Evolutionary conservation across 2,797 vertebrate species (phyloP).

Genomic region (Labeo calbasu): DNA sequence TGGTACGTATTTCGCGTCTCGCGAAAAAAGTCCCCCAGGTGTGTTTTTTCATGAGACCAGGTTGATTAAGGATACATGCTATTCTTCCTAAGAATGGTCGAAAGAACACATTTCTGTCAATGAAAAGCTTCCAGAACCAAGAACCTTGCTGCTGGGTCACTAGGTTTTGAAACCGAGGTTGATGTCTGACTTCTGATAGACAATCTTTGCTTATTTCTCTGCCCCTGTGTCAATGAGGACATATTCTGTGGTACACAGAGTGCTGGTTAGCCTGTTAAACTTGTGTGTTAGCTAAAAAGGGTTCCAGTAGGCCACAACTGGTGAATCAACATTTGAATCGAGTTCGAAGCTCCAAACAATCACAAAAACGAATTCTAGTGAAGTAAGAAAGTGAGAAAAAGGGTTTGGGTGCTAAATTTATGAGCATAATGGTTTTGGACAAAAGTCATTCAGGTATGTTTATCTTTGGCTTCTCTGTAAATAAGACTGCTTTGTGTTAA

Average conservation of each 20-base stretch:
- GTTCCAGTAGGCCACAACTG: not conserved
- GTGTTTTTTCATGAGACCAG: too few species aligned
- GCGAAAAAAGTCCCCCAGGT: too few species aligned
- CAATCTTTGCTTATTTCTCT: not conserved
- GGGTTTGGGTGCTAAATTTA: slow-evolving; percentile 46
- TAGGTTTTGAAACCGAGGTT: too few species aligned
- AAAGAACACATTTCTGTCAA: too few species aligned
- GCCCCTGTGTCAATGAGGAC: not conserved
- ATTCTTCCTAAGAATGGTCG: too few species aligned
- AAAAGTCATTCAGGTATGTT: slow-evolving; percentile 65
- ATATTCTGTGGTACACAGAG: not conserved
- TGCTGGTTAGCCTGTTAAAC: not conserved
- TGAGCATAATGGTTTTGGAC: slow-evolving; percentile 61
- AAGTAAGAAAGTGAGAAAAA: slow-evolving; percentile 29
- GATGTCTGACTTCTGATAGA: too few species aligned
- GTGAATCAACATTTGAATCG: slow-evolving; percentile 6
- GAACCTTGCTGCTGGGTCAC: too few species aligned
- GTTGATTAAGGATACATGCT: too few species aligned
- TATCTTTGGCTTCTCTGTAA: slow-evolving; percentile 64
- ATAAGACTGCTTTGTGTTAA: slow-evolving; percentile 66
- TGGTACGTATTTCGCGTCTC: too few species aligned
- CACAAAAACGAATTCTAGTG: slow-evolving; percentile 25
- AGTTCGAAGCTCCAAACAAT: slow-evolving; percentile 31
- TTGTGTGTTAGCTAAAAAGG: not conserved
- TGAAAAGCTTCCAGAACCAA: too few species aligned